Percentiles rank a stretch among this genome's conserved stretches.
These are phyloP conservation scores for Aelia acuminata DNA, from an alignment of 2,888 invertebrate species.

Conservation along the genomic window DNA sequence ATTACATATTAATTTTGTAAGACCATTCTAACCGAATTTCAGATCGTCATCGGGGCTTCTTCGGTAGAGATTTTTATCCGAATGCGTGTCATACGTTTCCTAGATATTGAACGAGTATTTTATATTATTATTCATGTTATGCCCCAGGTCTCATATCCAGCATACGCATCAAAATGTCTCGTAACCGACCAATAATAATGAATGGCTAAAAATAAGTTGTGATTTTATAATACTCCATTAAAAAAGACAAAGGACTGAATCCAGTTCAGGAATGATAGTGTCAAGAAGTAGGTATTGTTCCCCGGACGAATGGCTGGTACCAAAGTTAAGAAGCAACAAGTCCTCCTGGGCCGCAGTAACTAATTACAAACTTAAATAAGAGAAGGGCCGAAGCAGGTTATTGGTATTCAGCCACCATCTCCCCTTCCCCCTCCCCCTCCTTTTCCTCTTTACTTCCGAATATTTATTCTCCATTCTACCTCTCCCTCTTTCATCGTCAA, in stretches of 20 bases:
- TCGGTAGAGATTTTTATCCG: too few relatives aligned
- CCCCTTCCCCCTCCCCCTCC: not conserved
- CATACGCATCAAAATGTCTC: too few relatives aligned
- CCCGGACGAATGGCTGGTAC: not conserved
- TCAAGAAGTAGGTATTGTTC: not conserved
- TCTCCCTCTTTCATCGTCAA: not conserved
- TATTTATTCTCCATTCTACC: conserved; percentile 17
- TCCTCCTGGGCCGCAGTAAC: conserved; percentile 1
- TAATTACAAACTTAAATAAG: conserved; percentile 58
- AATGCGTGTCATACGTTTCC: too few relatives aligned
- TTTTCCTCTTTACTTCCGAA: conserved; percentile 29
- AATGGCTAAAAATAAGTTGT: too few relatives aligned
- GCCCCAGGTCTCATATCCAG: too few relatives aligned
- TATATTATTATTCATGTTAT: too few relatives aligned
- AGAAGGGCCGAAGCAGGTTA: conserved; percentile 7
- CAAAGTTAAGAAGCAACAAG: conserved; percentile 24
- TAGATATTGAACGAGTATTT: too few relatives aligned
- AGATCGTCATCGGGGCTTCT: too few relatives aligned
- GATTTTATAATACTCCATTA: not conserved
- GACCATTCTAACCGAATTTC: too few relatives aligned
- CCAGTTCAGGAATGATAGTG: not conserved
- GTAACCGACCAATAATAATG: too few relatives aligned
- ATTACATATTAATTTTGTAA: too few relatives aligned
- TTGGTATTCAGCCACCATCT: conserved; percentile 44
- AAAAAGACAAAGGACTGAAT: not conserved